Percentiles rank a stretch among this genome's conserved stretches.
Evolutionary conservation across 23 tunicate genomes (phyloP).

Genomic region (Aplidium turbinatum): DNA sequence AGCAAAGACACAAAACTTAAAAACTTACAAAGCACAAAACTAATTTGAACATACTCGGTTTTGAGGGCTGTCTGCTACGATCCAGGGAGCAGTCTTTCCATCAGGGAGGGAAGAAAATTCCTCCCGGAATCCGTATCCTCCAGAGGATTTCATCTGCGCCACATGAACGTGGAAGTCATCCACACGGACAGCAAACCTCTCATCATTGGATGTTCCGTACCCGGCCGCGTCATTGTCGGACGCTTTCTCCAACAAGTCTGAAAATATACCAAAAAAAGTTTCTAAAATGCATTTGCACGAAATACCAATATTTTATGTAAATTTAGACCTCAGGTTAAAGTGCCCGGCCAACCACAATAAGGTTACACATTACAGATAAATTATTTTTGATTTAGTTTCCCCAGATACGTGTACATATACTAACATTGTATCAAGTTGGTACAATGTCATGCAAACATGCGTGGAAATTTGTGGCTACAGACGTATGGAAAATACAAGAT

Average conservation of each 20-base stretch:
- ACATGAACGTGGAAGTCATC: slow-evolving; percentile 98
- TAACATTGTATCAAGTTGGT: too few species aligned
- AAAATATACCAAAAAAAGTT: too few species aligned
- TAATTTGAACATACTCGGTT: slow-evolving; percentile 51
- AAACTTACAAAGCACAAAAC: not conserved
- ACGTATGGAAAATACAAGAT: too few species aligned
- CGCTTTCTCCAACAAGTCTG: slow-evolving; percentile 76
- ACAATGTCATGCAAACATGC: too few species aligned
- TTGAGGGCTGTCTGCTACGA: slow-evolving; percentile 54
- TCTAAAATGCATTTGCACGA: too few species aligned
- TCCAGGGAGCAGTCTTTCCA: slow-evolving; percentile 82
- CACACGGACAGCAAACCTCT: slow-evolving; percentile 84
- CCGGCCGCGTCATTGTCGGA: slow-evolving; percentile 45
- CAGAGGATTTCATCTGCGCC: slow-evolving; percentile 84
- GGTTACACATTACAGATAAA: too few species aligned
- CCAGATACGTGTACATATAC: too few species aligned
- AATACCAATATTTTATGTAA: too few species aligned
- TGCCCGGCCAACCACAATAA: too few species aligned
- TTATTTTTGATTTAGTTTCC: too few species aligned
- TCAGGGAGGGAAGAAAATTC: slow-evolving; percentile 79
- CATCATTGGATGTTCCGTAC: slow-evolving; percentile 53
- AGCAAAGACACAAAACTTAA: not conserved
- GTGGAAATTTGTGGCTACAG: too few species aligned
- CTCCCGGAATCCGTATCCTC: slow-evolving; percentile 90
- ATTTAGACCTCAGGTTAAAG: too few species aligned